Percentiles rank a stretch among this genome's conserved stretches.
These are phyloP conservation scores for Haliclona indistincta DNA, from an alignment of 37 sponge, comb jelly and placozoan genomes.

Conservation along the genomic window DNA sequence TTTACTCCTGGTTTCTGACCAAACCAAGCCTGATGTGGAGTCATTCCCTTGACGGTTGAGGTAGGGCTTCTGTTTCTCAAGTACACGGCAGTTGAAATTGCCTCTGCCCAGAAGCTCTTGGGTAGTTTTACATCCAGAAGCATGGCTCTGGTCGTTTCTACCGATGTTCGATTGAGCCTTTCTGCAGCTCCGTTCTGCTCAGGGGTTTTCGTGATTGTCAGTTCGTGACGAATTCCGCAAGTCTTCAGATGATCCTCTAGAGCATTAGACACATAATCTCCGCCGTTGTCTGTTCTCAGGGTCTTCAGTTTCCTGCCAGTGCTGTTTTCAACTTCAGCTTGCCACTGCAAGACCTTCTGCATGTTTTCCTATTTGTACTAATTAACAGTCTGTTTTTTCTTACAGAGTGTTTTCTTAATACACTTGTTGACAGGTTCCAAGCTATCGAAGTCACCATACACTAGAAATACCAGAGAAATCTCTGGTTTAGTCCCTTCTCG, in stretches of 20 bases:
- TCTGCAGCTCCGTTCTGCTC: slow-evolving; percentile 42
- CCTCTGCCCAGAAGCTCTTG: slow-evolving; percentile 28
- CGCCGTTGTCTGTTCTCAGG: slow-evolving; percentile 24
- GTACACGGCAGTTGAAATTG: slow-evolving; percentile 14
- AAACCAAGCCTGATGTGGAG: slow-evolving; percentile 18
- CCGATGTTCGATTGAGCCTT: slow-evolving; percentile 30
- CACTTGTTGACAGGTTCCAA: slow-evolving; percentile 6
- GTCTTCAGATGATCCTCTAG: slow-evolving; percentile 18
- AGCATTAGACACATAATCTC: slow-evolving; percentile 21
- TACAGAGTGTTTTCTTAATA: background rate
- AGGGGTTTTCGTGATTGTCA: slow-evolving; percentile 21
- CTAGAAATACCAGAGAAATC: slow-evolving; percentile 13
- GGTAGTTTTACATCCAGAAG: slow-evolving; percentile 25
- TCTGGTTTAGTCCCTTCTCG: slow-evolving; percentile 22
- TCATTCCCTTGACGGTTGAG: slow-evolving; percentile 9
- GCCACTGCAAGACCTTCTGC: slow-evolving; percentile 37
- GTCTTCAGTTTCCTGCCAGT: slow-evolving; percentile 6
- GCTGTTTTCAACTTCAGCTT: slow-evolving; percentile 5
- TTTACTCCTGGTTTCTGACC: slow-evolving; percentile 21
- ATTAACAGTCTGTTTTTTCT: too few relatives aligned
- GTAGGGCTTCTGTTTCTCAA: slow-evolving; percentile 29
- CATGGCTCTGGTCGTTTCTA: slow-evolving; percentile 36
- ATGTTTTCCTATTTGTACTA: too few relatives aligned
- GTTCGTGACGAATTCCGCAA: slow-evolving; percentile 22
- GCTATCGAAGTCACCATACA: background rate